These are phyloP conservation scores for Laterallus jamaicensis DNA, from an alignment of 2,113 vertebrate genomes.

Conservation along the genomic window DNA sequence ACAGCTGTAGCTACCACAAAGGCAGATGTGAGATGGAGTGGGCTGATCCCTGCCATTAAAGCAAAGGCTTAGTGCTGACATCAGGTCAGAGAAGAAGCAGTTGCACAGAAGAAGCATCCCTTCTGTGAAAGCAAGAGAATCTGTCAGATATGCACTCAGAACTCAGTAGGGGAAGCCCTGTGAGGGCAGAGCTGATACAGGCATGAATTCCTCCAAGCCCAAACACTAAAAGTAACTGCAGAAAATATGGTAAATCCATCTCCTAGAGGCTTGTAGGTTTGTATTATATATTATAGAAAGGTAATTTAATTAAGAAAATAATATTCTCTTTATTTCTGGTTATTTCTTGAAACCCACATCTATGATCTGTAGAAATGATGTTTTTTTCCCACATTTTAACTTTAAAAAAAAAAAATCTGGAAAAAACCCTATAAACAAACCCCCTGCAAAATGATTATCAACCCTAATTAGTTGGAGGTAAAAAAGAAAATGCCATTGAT, in stretches of 20 bases:
- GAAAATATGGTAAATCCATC: neutral
- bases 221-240: neutral
- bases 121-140: neutral
- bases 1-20: neutral
- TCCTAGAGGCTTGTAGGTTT: neutral
- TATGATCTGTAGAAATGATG: neutral
- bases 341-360: neutral
- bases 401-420: neutral
- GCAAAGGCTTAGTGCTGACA: neutral
- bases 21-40: neutral
- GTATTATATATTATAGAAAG: neutral
- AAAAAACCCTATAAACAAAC: neutral
- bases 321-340: too few relatives aligned
- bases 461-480: neutral
- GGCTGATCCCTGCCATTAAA: neutral
- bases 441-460: neutral
- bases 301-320: neutral
- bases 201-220: fast-evolving
- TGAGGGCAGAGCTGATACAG: neutral
- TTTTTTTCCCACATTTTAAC: neutral
- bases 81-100: neutral
- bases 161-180: neutral
- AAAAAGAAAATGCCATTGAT: neutral
- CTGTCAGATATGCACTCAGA: neutral
- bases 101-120: neutral